phyloP scores from a whole-genome alignment of 2,797 vertebrate genomes.

The Uromys caudimaculatus region DNA sequence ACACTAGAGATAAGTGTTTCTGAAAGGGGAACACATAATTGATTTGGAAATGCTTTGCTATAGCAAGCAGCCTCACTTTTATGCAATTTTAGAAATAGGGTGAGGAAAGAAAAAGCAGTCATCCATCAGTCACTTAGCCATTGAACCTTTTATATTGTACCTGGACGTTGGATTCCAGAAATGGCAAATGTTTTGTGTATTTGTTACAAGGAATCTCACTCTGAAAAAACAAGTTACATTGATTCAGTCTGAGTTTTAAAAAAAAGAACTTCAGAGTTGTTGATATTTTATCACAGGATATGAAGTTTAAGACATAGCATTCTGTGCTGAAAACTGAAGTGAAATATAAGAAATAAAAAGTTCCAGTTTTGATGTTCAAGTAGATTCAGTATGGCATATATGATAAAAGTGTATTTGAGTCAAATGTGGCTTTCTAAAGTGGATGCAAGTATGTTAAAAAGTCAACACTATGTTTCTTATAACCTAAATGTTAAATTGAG shows the following conservation, averaged over 20 bases:
- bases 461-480: conserved; percentile 86
- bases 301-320: conserved; percentile 85
- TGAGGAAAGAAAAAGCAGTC: conserved; percentile 68
- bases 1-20: conserved; percentile 77
- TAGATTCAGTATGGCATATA: conserved; percentile 88
- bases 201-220: conserved; percentile 77
- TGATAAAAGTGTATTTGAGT: conserved; percentile 85
- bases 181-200: conserved; percentile 65
- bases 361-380: conserved; percentile 86
- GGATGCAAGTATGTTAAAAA: conserved; percentile 85
- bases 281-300: conserved; percentile 86
- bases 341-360: conserved; percentile 85
- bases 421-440: conserved; percentile 82
- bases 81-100: conserved; percentile 75
- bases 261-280: conserved; percentile 87
- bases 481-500: conserved; percentile 80
- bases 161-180: conserved; percentile 85
- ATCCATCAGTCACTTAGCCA: conserved; percentile 79
- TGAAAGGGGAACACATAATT: conserved; percentile 45
- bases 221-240: conserved; percentile 80
- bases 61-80: conserved; percentile 73
- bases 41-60: conserved; percentile 73
- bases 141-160: conserved; percentile 79
- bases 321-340: conserved; percentile 85
- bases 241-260: conserved; percentile 77